A percentile compares a stretch with the other conserved stretches of the same genome.
Conservation (phyloP, 2,113 vertebrate species). For the Pterocles gutturalis region DNA sequence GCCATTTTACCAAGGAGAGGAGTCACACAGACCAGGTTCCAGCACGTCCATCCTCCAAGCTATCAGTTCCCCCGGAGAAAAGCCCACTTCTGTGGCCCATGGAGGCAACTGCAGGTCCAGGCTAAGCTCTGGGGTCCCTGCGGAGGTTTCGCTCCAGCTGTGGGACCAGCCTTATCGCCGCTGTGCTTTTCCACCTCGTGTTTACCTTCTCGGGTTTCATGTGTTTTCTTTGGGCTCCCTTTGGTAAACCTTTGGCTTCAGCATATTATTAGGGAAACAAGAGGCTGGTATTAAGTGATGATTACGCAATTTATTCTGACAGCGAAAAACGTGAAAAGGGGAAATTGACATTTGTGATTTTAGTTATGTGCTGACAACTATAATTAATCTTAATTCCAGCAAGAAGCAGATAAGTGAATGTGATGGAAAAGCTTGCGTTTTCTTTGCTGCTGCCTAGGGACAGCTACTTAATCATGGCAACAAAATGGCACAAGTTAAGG, state of each 20-base stretch:
- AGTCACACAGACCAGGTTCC: background rate
- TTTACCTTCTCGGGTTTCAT: conserved; percentile 47
- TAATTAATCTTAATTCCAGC: conserved; percentile 70
- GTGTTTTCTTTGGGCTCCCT: conserved; percentile 55
- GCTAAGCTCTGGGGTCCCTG: background rate
- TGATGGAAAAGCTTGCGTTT: conserved; percentile 51
- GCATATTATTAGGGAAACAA: conserved; percentile 63
- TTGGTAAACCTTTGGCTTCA: conserved; percentile 52
- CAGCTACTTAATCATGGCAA: conserved; percentile 31
- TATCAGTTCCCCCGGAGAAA: background rate
- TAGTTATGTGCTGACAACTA: conserved; percentile 67
- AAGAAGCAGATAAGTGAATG: conserved; percentile 56
- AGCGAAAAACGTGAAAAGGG: conserved; percentile 58
- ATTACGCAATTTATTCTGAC: conserved; percentile 75
- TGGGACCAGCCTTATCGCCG: background rate
- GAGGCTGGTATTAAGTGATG: conserved; percentile 68
- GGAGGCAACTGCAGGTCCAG: background rate
- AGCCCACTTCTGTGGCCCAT: background rate
- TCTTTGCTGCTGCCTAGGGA: conserved; percentile 33
- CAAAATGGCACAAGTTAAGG: conserved; percentile 4
- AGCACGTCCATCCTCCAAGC: background rate
- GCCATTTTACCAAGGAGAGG: background rate
- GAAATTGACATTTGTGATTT: conserved; percentile 73
- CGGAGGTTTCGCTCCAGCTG: background rate
- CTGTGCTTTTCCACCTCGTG: background rate